Conservation (phyloP, 2,888 invertebrate genomes). For the Tinea trinotella region DNA sequence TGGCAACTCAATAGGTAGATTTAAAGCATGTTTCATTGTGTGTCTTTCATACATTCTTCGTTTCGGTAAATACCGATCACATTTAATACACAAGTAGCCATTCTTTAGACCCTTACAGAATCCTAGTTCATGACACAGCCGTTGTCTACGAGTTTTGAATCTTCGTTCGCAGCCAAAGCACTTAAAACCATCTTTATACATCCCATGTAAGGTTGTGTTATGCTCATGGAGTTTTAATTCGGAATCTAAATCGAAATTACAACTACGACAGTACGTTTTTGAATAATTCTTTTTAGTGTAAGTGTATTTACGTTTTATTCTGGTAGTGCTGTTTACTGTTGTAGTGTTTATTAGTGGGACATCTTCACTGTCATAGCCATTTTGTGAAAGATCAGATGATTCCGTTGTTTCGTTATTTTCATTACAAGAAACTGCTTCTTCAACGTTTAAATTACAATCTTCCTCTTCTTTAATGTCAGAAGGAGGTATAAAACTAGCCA, state of each 20-base stretch:
- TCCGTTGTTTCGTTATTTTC: neutral
- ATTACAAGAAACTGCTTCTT: neutral
- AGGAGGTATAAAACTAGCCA: slow-evolving; percentile 6
- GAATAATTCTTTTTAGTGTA: slow-evolving; percentile 32
- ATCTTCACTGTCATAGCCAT: slow-evolving; percentile 12
- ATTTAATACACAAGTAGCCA: slow-evolving; percentile 49
- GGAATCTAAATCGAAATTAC: slow-evolving; percentile 37
- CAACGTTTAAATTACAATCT: neutral
- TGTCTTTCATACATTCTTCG: slow-evolving; percentile 44
- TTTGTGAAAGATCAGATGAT: neutral
- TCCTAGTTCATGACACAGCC: slow-evolving; percentile 43
- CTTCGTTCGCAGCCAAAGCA: slow-evolving; percentile 56
- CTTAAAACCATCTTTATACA: slow-evolving; percentile 35
- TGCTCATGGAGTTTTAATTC: slow-evolving; percentile 34
- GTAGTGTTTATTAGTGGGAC: slow-evolving; percentile 18
- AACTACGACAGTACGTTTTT: slow-evolving; percentile 45
- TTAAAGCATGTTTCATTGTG: slow-evolving; percentile 42
- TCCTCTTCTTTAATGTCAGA: slow-evolving; percentile 22
- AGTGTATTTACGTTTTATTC: slow-evolving; percentile 28
- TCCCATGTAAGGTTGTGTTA: slow-evolving; percentile 41
- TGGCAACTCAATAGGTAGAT: slow-evolving; percentile 33
- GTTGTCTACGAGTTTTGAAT: slow-evolving; percentile 39
- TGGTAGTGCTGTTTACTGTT: slow-evolving; percentile 21
- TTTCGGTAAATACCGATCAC: slow-evolving; percentile 41
- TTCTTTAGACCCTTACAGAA: slow-evolving; percentile 50